Percentiles rank a stretch among this genome's conserved stretches.
phyloP scores from a whole-genome alignment of 2,797 vertebrate species.

The Bradypodion pumilum region DNA sequence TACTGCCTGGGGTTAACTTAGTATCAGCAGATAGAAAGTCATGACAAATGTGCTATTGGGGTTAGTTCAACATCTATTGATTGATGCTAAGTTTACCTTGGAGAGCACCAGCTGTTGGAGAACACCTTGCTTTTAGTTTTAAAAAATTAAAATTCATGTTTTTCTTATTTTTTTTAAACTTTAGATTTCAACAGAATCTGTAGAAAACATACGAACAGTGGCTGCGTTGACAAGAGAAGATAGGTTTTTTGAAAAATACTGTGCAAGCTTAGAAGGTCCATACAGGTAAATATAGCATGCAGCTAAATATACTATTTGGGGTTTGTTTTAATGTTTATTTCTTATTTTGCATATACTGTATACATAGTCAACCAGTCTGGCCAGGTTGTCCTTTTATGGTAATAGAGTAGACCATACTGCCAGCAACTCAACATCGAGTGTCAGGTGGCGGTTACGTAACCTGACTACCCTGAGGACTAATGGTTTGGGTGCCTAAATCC shows the following conservation, averaged over 20 bases:
- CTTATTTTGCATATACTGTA: background rate
- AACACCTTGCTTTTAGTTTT: no score
- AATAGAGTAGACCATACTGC: no score
- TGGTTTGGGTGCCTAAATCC: no score
- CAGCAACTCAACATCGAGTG: no score
- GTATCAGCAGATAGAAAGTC: no score
- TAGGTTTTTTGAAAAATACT: conserved; percentile 65
- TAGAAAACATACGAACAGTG: conserved; percentile 70
- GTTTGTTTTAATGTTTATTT: background rate
- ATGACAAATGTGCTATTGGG: no score
- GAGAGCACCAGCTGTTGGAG: no score
- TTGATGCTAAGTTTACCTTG: background rate
- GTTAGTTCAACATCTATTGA: background rate
- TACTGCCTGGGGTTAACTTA: no score
- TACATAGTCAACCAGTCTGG: no score
- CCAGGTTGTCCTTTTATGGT: no score
- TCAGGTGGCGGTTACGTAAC: no score
- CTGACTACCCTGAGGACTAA: no score
- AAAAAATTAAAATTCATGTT: background rate
- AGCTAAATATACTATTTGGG: background rate
- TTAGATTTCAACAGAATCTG: conserved; percentile 71
- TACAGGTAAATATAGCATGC: conserved; percentile 58
- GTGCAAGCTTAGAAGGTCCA: conserved; percentile 61
- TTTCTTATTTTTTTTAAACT: background rate
- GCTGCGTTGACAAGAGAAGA: conserved; percentile 68